Percentiles rank a stretch among this genome's conserved stretches.
Evolutionary conservation across 1,140 invertebrate species (phyloP).

Genomic region (Drosophila takahashii): DNA sequence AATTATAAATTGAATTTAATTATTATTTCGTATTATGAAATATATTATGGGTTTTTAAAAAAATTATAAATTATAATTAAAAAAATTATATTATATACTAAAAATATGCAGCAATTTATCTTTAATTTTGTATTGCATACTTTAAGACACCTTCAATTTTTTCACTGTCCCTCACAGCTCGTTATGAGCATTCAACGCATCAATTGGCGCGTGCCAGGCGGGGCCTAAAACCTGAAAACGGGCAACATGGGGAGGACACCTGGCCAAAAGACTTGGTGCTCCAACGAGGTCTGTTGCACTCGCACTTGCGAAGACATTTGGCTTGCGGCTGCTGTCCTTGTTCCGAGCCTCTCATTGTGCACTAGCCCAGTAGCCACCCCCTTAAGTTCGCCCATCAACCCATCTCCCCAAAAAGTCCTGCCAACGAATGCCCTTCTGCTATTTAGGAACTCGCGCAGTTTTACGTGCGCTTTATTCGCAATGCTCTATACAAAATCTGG

Average conservation of each 20-base stretch:
- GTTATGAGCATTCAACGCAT: slow-evolving; percentile 73
- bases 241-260: slow-evolving; percentile 19
- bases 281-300: slow-evolving; percentile 26
- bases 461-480: slow-evolving; percentile 16
- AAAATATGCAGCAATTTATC: no score
- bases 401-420: not conserved
- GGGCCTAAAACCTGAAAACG: slow-evolving; percentile 15
- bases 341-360: slow-evolving; percentile 26
- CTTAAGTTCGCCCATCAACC: not conserved
- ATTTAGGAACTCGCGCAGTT: slow-evolving; percentile 45
- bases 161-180: slow-evolving; percentile 14
- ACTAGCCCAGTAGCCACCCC: not conserved
- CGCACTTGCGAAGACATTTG: slow-evolving; percentile 38
- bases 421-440: slow-evolving; percentile 20
- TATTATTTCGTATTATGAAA: no score
- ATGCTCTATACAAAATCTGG: slow-evolving; percentile 27
- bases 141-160: not conserved
- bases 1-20: no score
- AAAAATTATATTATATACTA: no score
- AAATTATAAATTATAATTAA: no score
- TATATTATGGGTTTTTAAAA: no score
- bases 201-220: slow-evolving; percentile 66
- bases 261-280: slow-evolving; percentile 17
- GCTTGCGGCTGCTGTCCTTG: slow-evolving; percentile 40
- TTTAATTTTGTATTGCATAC: no score